These are phyloP conservation scores for Austrolebias charrua DNA, from an alignment of 2,797 vertebrate genomes.

Conservation along the genomic window DNA sequence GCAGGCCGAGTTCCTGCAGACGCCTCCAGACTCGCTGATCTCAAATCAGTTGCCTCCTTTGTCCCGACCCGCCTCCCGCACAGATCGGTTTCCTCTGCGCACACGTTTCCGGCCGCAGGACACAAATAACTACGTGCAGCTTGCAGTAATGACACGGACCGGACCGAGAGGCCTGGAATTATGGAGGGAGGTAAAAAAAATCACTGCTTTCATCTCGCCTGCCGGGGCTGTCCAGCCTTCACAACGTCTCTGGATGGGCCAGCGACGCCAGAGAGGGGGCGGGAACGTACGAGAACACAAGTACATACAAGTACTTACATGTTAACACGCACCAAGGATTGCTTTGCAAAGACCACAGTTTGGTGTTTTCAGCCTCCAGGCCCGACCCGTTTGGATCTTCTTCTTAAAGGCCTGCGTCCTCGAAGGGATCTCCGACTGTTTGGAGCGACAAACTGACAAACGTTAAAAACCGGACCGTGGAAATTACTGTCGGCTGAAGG, in stretches of 20 bases:
- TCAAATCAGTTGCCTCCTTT: conserved; percentile 62
- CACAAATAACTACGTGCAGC: conserved; percentile 81
- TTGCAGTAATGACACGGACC: conserved; percentile 79
- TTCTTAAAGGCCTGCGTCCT: too few species aligned
- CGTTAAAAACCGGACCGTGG: too few species aligned
- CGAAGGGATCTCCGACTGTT: too few species aligned
- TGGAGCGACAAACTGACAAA: too few species aligned
- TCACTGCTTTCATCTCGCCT: conserved; percentile 73
- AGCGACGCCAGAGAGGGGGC: conserved; percentile 46
- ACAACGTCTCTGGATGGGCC: conserved; percentile 57
- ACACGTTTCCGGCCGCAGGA: conserved; percentile 79
- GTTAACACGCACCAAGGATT: not conserved
- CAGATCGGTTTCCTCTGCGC: conserved; percentile 77
- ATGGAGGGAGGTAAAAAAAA: conserved; percentile 65
- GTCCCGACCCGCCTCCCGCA: conserved; percentile 69
- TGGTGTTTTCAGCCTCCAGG: too few species aligned
- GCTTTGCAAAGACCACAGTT: too few species aligned
- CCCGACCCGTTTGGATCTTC: too few species aligned
- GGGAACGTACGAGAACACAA: conserved; percentile 14
- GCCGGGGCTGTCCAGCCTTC: conserved; percentile 63
- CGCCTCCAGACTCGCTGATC: conserved; percentile 53
- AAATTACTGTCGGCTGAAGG: too few species aligned
- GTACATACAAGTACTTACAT: conserved; percentile 48
- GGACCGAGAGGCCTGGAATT: conserved; percentile 77
- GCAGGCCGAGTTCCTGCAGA: conserved; percentile 27